These are phyloP conservation scores for Trilocha varians DNA, from an alignment of 2,888 invertebrate genomes.

Conservation along the genomic window DNA sequence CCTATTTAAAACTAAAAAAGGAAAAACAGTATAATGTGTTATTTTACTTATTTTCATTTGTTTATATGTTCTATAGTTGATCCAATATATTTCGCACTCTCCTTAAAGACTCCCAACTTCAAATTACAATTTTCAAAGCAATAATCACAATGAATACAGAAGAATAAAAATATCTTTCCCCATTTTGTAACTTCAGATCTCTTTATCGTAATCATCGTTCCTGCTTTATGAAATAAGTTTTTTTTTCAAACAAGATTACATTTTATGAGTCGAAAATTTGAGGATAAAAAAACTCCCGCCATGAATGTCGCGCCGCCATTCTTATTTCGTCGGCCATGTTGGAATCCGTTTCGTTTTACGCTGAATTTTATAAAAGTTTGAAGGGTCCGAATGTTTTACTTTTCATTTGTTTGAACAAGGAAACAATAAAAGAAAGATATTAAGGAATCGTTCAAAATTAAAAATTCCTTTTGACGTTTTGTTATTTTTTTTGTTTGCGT, in stretches of 20 bases:
- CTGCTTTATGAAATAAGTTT: slow-evolving; percentile 67
- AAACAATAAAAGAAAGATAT: slow-evolving; percentile 8
- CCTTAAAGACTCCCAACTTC: too few relatives aligned
- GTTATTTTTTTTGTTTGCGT: slow-evolving; percentile 3
- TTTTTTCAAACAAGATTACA: slow-evolving; percentile 61
- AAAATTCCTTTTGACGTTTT: slow-evolving; percentile 11
- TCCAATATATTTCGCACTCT: too few relatives aligned
- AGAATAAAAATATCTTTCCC: slow-evolving; percentile 6
- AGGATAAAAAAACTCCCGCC: slow-evolving; percentile 52
- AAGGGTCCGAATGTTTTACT: neutral
- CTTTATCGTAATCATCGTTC: slow-evolving; percentile 45
- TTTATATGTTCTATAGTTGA: too few relatives aligned
- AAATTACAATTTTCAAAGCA: neutral
- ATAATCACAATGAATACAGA: neutral
- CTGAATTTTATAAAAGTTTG: slow-evolving; percentile 1
- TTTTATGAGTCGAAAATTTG: slow-evolving; percentile 64
- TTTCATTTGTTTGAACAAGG: neutral
- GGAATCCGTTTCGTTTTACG: neutral
- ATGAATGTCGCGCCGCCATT: neutral
- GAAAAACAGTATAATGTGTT: too few relatives aligned
- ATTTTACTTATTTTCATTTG: too few relatives aligned
- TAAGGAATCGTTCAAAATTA: slow-evolving; percentile 9
- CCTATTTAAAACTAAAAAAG: too few relatives aligned
- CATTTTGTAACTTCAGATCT: slow-evolving; percentile 27
- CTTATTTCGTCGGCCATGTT: neutral